phyloP scores from a whole-genome alignment of 2,888 invertebrate species.

The Ypsolopha sequella region DNA sequence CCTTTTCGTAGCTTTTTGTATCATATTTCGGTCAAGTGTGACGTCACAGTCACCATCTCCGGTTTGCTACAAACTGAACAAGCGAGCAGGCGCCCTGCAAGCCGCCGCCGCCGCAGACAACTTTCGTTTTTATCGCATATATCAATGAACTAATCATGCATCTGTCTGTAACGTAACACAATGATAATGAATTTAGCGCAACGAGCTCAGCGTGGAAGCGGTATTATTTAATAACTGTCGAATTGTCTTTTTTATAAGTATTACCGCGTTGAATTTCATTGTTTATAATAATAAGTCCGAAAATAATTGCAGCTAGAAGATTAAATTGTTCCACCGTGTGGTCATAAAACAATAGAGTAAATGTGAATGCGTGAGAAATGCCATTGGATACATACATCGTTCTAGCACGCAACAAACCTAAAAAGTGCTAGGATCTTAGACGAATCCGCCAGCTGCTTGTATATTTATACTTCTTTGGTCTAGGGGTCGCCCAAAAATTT shows the following conservation, averaged over 20 bases:
- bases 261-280: not conserved
- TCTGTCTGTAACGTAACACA: not conserved
- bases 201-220: not conserved
- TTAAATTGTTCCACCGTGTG: not conserved
- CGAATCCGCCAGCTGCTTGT: too few species aligned
- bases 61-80: too few species aligned
- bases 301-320: not conserved
- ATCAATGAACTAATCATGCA: constrained; percentile 3
- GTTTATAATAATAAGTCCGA: constrained; percentile 1
- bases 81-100: not conserved
- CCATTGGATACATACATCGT: constrained; percentile 17
- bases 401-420: too few species aligned
- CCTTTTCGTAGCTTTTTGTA: not conserved
- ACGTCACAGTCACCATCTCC: not conserved
- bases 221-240: not conserved
- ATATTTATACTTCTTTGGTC: too few species aligned
- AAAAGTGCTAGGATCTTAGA: too few species aligned
- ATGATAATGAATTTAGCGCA: constrained; percentile 3
- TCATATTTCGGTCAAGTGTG: not conserved
- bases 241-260: not conserved
- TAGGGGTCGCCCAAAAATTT: too few species aligned
- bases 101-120: not conserved
- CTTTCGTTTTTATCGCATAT: constrained; percentile 5
- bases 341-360: constrained; percentile 16
- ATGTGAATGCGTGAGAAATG: constrained; percentile 25